Conservation (phyloP, 2,797 vertebrate species). For the Acanthis flammea region DNA sequence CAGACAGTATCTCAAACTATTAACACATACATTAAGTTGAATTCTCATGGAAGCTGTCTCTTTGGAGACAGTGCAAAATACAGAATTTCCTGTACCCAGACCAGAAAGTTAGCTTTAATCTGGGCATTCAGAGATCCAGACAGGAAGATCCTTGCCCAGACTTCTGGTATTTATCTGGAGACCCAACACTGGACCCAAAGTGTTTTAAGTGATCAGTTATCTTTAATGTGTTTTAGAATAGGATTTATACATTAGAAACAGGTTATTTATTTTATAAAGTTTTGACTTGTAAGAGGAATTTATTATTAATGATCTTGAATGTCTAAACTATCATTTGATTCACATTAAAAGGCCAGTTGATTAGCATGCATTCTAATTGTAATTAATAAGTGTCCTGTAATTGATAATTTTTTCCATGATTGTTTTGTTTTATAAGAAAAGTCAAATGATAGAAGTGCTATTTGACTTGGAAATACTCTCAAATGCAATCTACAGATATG, state of each 20-base stretch:
- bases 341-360: conserved; percentile 21
- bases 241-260: conserved; percentile 54
- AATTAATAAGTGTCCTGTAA: conserved; percentile 49
- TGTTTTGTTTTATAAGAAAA: conserved; percentile 16
- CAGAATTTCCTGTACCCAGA: conserved; percentile 17
- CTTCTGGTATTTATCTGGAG: conserved; percentile 18
- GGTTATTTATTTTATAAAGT: conserved; percentile 66
- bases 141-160: conserved; percentile 10
- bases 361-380: conserved; percentile 51
- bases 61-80: neutral
- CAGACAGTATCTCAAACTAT: neutral
- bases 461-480: neutral
- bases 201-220: conserved; percentile 18
- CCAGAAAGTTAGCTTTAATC: conserved; percentile 61
- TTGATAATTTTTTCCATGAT: neutral
- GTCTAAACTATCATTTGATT: conserved; percentile 35
- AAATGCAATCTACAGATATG: neutral
- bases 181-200: conserved; percentile 48
- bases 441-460: neutral
- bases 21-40: neutral
- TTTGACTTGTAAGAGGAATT: conserved; percentile 48
- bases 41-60: conserved; percentile 1
- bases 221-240: conserved; percentile 55
- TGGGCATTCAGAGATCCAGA: conserved; percentile 18
- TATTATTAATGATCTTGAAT: conserved; percentile 37